Conservation (phyloP, 2,113 vertebrate genomes). For the Microtus pennsylvanicus region DNA sequence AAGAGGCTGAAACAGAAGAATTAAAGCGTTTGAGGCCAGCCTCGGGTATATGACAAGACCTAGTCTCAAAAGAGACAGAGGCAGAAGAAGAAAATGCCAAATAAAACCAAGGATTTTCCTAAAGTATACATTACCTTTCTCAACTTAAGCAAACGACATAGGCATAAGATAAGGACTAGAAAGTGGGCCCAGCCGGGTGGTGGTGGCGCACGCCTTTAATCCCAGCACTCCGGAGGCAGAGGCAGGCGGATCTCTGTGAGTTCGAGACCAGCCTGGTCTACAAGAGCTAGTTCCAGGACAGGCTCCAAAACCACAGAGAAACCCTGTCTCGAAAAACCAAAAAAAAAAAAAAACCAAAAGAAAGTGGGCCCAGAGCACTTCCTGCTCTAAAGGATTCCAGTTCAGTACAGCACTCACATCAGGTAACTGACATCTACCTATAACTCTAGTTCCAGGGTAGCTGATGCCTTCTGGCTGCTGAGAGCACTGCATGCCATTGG, state of each 20-base stretch:
- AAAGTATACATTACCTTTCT: constrained; percentile 80
- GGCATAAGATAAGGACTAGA: constrained; percentile 42
- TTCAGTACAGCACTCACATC: neutral
- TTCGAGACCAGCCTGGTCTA: too few species aligned
- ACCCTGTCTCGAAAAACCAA: too few species aligned
- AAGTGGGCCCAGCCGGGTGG: too few species aligned
- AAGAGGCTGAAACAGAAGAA: neutral
- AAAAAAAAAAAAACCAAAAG: too few species aligned
- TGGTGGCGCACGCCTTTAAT: too few species aligned
- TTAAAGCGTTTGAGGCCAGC: neutral
- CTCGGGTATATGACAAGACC: neutral
- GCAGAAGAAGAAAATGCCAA: constrained; percentile 60
- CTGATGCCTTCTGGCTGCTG: neutral
- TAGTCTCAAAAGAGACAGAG: neutral
- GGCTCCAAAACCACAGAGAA: too few species aligned
- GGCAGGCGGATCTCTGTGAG: too few species aligned
- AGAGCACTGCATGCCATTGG: too few species aligned
- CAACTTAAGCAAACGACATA: constrained; percentile 71
- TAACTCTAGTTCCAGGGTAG: neutral
- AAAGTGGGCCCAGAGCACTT: neutral
- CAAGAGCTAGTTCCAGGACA: too few species aligned
- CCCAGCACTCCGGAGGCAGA: too few species aligned
- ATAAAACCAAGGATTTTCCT: constrained; percentile 78
- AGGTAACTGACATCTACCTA: neutral
- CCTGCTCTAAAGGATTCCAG: neutral